Evolutionary conservation across 2,113 vertebrate genomes (phyloP).

Genomic region (Nestor notabilis): DNA sequence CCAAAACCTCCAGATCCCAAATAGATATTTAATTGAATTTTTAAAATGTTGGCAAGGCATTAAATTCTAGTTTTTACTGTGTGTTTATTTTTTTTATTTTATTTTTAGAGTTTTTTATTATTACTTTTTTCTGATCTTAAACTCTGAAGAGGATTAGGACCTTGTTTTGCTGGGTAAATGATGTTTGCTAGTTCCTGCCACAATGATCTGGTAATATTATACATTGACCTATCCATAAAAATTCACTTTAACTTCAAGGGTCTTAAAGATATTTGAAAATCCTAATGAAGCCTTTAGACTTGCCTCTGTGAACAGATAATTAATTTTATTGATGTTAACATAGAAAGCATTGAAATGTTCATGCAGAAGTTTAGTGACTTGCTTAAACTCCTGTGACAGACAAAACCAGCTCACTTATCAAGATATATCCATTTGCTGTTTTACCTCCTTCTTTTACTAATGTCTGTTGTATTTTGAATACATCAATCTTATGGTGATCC

Average conservation of each 20-base stretch:
- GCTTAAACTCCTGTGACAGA: neutral
- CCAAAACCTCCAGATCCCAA: neutral
- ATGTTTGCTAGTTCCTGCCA: neutral
- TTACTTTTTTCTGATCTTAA: neutral
- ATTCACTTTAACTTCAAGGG: neutral
- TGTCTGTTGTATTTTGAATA: neutral
- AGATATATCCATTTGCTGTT: neutral
- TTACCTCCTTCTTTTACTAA: neutral
- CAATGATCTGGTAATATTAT: neutral
- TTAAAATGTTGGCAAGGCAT: neutral
- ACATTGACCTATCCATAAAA: neutral
- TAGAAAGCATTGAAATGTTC: neutral
- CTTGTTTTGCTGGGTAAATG: neutral
- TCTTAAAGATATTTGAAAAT: neutral
- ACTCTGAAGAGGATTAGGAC: neutral
- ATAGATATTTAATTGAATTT: neutral
- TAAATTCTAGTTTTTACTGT: neutral
- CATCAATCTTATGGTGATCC: neutral
- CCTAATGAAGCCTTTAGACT: neutral
- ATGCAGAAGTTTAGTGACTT: neutral
- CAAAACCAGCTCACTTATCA: neutral
- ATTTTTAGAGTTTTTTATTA: rapidly evolving
- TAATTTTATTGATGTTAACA: neutral
- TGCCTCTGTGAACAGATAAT: neutral
- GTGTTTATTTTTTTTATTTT: neutral